Conservation (phyloP, 2,888 invertebrate species). For the Lordiphosa fenestrarum region DNA sequence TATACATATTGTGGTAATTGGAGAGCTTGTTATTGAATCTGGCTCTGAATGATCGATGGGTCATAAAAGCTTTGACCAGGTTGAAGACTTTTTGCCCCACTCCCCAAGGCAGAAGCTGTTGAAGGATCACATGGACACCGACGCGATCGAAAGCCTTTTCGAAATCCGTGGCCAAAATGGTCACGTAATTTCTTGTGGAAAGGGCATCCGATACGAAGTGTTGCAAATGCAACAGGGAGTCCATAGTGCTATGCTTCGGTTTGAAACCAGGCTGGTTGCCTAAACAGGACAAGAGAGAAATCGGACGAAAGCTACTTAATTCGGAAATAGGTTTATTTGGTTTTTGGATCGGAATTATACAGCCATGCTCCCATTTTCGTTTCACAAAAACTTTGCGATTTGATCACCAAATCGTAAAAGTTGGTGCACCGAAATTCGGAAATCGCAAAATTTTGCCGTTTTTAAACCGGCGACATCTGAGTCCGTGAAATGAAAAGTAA, state of each 20-base stretch:
- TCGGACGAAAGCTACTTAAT: slow-evolving; percentile 7
- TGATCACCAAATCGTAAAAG: no score
- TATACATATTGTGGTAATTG: slow-evolving; percentile 7
- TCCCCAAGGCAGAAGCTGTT: slow-evolving; percentile 18
- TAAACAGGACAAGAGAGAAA: slow-evolving; percentile 9
- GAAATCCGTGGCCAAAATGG: no score
- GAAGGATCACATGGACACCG: background rate
- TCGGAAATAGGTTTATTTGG: slow-evolving; percentile 14
- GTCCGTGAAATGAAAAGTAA: no score
- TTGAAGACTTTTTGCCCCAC: slow-evolving; percentile 27
- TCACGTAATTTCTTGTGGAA: background rate
- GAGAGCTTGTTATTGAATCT: slow-evolving; percentile 14
- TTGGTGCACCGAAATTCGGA: no score
- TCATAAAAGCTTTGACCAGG: slow-evolving; percentile 23
- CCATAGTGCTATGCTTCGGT: no score
- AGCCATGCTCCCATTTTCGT: no score
- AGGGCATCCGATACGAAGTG: background rate
- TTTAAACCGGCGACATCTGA: no score
- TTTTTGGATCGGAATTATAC: slow-evolving; percentile 9
- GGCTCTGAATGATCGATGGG: slow-evolving; percentile 14
- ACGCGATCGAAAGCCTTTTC: no score
- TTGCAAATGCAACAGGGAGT: no score
- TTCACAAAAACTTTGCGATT: no score
- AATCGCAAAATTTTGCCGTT: no score
- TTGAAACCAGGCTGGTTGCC: background rate